phyloP scores from a whole-genome alignment of 2,888 invertebrate genomes.

The Hoplodrina ambigua region DNA sequence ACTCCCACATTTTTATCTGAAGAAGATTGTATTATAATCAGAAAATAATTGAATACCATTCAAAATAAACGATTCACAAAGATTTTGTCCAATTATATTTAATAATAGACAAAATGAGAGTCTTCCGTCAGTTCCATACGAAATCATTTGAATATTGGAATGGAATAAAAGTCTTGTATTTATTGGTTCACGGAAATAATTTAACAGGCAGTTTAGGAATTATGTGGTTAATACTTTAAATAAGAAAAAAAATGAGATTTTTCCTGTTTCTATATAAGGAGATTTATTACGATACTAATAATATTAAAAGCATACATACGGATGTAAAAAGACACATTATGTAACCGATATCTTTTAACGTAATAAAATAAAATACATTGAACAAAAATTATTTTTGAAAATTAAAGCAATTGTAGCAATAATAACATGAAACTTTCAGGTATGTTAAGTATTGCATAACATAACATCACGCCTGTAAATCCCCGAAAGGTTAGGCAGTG shows the following conservation, averaged over 20 bases:
- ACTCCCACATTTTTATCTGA: constrained; percentile 6
- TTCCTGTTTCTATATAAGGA: background rate
- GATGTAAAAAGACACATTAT: no score
- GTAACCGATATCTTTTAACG: no score
- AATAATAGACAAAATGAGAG: constrained; percentile 57
- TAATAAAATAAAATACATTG: no score
- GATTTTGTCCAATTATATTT: constrained; percentile 60
- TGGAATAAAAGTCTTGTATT: constrained; percentile 46
- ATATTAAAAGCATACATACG: no score
- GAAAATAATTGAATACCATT: constrained; percentile 59
- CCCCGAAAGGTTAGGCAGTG: no score
- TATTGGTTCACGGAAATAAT: constrained; percentile 29
- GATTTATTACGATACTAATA: background rate
- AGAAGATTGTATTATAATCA: constrained; percentile 43
- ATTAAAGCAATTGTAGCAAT: no score
- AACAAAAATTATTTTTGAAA: no score
- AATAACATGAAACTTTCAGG: no score
- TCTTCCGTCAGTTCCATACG: constrained; percentile 30
- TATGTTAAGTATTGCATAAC: no score
- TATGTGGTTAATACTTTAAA: background rate
- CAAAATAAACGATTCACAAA: constrained; percentile 40
- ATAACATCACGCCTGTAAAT: no score
- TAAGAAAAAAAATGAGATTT: background rate
- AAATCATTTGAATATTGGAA: constrained; percentile 60
- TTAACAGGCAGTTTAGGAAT: constrained; percentile 9